Evolutionary conservation across 2,888 invertebrate genomes (phyloP).

Genomic region (Flexamia atlantica): DNA sequence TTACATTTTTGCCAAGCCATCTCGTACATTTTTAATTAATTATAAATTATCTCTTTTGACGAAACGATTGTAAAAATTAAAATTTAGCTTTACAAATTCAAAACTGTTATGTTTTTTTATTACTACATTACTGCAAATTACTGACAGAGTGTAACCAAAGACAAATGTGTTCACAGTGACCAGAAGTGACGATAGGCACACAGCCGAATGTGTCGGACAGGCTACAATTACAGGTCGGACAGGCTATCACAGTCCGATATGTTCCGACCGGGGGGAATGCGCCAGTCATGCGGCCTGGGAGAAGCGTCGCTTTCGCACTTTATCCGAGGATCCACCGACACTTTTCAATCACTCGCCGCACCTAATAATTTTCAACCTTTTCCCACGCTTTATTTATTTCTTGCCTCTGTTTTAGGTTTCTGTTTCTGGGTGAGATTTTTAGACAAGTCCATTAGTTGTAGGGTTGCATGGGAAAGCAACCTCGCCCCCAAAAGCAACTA

Average conservation of each 20-base stretch:
- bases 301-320: not conserved
- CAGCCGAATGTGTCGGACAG: not conserved
- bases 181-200: no score
- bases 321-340: not conserved
- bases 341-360: not conserved
- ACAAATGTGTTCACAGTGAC: no score
- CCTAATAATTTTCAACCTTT: not conserved
- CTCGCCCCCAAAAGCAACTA: no score
- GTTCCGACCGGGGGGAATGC: constrained; percentile 17
- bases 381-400: constrained; percentile 32
- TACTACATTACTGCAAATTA: no score
- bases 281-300: constrained; percentile 15
- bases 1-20: no score
- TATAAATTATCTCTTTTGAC: no score
- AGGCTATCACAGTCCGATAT: constrained; percentile 1
- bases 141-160: no score
- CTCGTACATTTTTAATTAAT: no score
- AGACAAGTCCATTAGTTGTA: not conserved
- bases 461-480: no score
- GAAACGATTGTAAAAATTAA: no score
- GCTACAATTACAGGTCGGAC: not conserved
- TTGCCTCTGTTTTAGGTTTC: not conserved
- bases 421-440: not conserved
- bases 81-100: no score
- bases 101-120: no score